A percentile compares a stretch with the other conserved stretches of the same genome.
Evolutionary conservation across 2,888 invertebrate species (phyloP).

Genomic region (Biston betularia): DNA sequence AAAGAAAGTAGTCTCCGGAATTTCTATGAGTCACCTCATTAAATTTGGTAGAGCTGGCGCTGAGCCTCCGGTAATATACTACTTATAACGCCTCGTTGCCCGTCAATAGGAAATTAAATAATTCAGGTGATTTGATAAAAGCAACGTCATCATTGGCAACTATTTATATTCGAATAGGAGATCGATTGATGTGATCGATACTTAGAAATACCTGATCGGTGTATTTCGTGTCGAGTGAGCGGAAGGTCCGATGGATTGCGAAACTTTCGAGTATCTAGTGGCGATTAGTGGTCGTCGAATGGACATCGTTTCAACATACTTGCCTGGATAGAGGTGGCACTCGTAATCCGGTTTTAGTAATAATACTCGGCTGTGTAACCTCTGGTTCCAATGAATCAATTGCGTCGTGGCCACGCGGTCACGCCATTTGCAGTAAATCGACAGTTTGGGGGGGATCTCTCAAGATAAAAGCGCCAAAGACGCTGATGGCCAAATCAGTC

Average conservation of each 20-base stretch:
- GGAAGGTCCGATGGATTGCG: slow-evolving; percentile 77
- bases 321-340: slow-evolving; percentile 64
- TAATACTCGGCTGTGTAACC: slow-evolving; percentile 56
- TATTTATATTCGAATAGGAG: slow-evolving; percentile 23
- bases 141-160: slow-evolving; percentile 12
- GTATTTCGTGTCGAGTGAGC: slow-evolving; percentile 78
- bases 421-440: slow-evolving; percentile 44
- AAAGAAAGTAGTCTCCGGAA: slow-evolving; percentile 34
- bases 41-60: slow-evolving; percentile 33
- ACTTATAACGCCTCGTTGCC: slow-evolving; percentile 19
- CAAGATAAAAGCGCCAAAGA: slow-evolving; percentile 19
- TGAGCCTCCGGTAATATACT: slow-evolving; percentile 25
- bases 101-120: slow-evolving; percentile 18
- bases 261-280: slow-evolving; percentile 76
- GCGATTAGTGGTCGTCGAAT: slow-evolving; percentile 78
- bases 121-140: slow-evolving; percentile 33
- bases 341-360: slow-evolving; percentile 65
- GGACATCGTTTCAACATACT: slow-evolving; percentile 80
- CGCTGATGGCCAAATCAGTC: slow-evolving; percentile 24
- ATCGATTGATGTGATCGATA: slow-evolving; percentile 58
- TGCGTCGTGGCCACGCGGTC: slow-evolving; percentile 46
- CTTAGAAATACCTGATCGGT: slow-evolving; percentile 66
- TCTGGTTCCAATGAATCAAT: slow-evolving; percentile 53
- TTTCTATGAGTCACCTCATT: slow-evolving; percentile 39
- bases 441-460: slow-evolving; percentile 28